Conservation (phyloP, 2,888 invertebrate genomes). For the Proisotoma minuta region DNA sequence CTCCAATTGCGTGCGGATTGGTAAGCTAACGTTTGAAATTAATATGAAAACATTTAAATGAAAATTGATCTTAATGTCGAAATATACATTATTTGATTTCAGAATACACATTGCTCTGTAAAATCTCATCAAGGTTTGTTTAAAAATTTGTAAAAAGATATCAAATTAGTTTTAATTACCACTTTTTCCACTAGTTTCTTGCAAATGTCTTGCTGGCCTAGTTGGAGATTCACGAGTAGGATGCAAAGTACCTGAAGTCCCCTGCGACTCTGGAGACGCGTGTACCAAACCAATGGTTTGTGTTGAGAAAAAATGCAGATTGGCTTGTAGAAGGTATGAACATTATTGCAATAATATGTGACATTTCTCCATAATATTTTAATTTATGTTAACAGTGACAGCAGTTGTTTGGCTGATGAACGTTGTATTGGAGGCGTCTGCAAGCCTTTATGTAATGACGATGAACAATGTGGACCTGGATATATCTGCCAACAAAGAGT, state of each 20-base stretch:
- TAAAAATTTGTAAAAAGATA: too few species aligned
- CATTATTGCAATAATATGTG: not conserved
- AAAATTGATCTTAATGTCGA: not conserved
- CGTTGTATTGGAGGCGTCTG: conserved; percentile 78
- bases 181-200: too few species aligned
- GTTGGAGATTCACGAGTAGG: conserved; percentile 69
- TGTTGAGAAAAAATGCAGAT: conserved; percentile 71
- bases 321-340: conserved; percentile 67
- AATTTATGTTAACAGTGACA: conserved; percentile 59
- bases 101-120: conserved; percentile 68
- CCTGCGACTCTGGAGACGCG: conserved; percentile 63
- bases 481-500: conserved; percentile 83
- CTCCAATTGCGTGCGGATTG: conserved; percentile 74
- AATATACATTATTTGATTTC: conserved; percentile 21
- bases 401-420: conserved; percentile 76
- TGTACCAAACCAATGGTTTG: conserved; percentile 70
- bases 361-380: not conserved
- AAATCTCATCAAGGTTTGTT: conserved; percentile 65
- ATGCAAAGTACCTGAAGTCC: conserved; percentile 64
- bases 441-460: conserved; percentile 78
- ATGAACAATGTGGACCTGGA: conserved; percentile 70
- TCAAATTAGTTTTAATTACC: too few species aligned
- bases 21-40: not conserved
- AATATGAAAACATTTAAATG: not conserved
- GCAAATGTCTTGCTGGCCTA: conserved; percentile 66